Evolutionary conservation across 2,113 vertebrate species (phyloP), one percentile per base, ranked within the genome.

Genomic region (Steatornis caripensis): DNA sequence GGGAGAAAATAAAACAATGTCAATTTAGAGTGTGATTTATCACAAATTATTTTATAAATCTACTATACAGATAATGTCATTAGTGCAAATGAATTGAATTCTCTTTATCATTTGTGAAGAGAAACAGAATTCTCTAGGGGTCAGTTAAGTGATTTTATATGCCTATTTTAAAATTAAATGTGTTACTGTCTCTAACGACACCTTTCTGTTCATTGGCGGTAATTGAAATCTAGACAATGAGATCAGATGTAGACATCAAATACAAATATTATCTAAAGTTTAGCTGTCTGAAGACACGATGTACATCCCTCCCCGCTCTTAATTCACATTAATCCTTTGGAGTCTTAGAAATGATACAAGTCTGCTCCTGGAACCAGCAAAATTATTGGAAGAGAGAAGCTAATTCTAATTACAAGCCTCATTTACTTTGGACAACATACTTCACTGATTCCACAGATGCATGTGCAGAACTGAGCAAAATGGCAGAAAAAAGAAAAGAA

Each of bases 231-330:
- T 61, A 53, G 36, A 39, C 21, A 60, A 39, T 48, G 27, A 76
- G 19, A 22, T 72, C 24, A 72, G 36, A 85, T 39, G 11, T 24
- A 76, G 66, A 41, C 18, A 37, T 86, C 20, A 88, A 76, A 90
- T 36, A 51, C 6, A 69, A n/a, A 48, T 81, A 29, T 21, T 2
- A 15, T 36, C 19, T 76, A 3, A 85, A 41, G 17, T 68, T 7
- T 39, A 76, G 5, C 21, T 83, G 18, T 57, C 34, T 90, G 53
- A 91, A 85, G 43, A 51, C 34, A 64, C 51, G 30, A 48, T 39
- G 4, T 65, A 48, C 2, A n/a, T n/a, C n/a, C n/a, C n/a, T n/a
- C 5, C 8, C 16, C 13, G 1, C 13, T 36, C 3, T n/a, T n/a
- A 5, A 9, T 83, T 87, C 20, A 53, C 45, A 10, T 61, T 79